Conservation (phyloP, 1,140 invertebrate genomes). For the Trichonephila clavata region DNA sequence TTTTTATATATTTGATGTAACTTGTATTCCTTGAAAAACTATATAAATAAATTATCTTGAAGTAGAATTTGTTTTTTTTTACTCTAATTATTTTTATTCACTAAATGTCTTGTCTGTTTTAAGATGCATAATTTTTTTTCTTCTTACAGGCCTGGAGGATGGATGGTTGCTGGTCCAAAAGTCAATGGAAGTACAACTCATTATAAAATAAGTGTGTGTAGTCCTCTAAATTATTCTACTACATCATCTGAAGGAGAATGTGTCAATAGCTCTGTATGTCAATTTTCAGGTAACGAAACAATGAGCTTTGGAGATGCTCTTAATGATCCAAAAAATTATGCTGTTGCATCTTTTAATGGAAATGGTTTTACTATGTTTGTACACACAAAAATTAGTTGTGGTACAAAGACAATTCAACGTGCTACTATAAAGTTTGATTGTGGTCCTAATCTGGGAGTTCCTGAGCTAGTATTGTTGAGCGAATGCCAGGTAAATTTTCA, state of each 20-base stretch:
- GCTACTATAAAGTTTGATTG: slow-evolving; percentile 60
- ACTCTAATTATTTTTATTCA: too few species aligned
- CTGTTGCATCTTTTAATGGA: slow-evolving; percentile 3
- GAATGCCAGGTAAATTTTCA: slow-evolving; percentile 67
- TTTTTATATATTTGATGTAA: too few species aligned
- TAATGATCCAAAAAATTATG: neutral
- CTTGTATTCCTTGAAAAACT: too few species aligned
- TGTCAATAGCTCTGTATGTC: slow-evolving; percentile 62
- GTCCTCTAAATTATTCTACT: slow-evolving; percentile 22
- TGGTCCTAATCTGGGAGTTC: slow-evolving; percentile 55
- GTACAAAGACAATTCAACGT: slow-evolving; percentile 6
- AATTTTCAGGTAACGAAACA: slow-evolving; percentile 19
- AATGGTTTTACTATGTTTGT: slow-evolving; percentile 61
- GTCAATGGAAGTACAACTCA: slow-evolving; percentile 26
- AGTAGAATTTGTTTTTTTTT: too few species aligned
- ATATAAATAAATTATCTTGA: too few species aligned
- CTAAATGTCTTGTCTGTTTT: neutral
- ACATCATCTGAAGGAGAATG: slow-evolving; percentile 5
- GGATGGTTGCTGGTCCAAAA: slow-evolving; percentile 41
- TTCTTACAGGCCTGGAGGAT: slow-evolving; percentile 57
- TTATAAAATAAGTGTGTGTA: slow-evolving; percentile 54
- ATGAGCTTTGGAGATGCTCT: slow-evolving; percentile 57
- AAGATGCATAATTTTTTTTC: neutral
- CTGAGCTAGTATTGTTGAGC: slow-evolving; percentile 54
- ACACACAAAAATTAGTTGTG: slow-evolving; percentile 21